Evolutionary conservation across 2,797 vertebrate genomes (phyloP), one percentile per base, ranked within the genome.

Genomic region (Todus mexicanus): DNA sequence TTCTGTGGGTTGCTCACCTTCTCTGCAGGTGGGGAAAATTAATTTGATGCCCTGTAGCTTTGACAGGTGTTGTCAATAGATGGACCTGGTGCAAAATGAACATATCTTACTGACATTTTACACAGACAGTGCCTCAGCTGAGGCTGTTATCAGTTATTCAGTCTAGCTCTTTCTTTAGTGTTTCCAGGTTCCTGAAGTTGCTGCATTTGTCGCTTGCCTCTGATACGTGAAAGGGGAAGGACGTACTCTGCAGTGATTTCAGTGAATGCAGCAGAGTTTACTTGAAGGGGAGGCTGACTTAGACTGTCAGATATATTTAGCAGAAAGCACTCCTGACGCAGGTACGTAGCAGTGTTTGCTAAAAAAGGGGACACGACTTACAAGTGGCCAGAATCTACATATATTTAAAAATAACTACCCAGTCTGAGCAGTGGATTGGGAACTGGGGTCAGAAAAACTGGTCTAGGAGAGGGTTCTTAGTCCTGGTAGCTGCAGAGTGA

Each of bases 41-140:
- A 91, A 73, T 93, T 89, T 84, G 38, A 76, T 89, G 47, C 22
- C 88, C 63, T 76, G 77, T 78, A 78, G 77, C 61, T 95, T 96
- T 92, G 73, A 51, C 74, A 93, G 77, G 29, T 93, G 86, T 79
- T 92, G 59, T n/a, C 22, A 45, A 53, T 77, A 38, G 9, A 40
- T 14, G 35, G 69, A 27, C 4, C n/a, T 68, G 11, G 3, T 78
- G 54, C 23, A 88, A 88, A 88, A 90, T 73, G 35, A 54, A 84
- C 82, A 31, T 53, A 75, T 11, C 54, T 69, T 73, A 3, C 29
- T 87, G 5, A 42, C 21, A 12, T 42, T 92, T 74, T 61, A 42
- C 29, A 7, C 19, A 59, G 59, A 38, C 42, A 51, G 40, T 22
- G 4, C n/a, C 51, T 40, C 37, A 86, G n/a, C 54, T 9, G 57